Conservation (phyloP, 2,797 vertebrate species). For the Coregonus ussuriensis region DNA sequence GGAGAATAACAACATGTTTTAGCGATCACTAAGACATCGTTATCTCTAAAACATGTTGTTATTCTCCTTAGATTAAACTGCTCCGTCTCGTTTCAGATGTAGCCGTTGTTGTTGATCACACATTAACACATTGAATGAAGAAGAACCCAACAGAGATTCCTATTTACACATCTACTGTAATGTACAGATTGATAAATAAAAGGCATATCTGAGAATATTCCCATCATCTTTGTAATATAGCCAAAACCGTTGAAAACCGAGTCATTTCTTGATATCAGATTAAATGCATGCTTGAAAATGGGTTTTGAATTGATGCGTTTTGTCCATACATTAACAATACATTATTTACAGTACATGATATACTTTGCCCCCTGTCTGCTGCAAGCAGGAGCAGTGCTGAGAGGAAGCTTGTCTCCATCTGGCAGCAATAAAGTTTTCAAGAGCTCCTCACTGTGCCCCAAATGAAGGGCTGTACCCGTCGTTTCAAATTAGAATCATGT, state of each 20-base stretch:
- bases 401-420: conserved; percentile 85
- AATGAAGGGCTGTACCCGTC: too few species aligned
- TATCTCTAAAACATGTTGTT: too few species aligned
- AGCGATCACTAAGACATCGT: too few species aligned
- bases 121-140: too few species aligned
- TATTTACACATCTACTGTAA: too few species aligned
- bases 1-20: background rate
- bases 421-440: conserved; percentile 89
- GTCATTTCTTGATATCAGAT: conserved; percentile 30
- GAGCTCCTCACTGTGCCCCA: too few species aligned
- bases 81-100: conserved; percentile 42
- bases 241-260: background rate
- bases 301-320: conserved; percentile 47
- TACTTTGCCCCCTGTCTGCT: conserved; percentile 72
- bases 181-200: background rate
- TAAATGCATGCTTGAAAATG: conserved; percentile 20
- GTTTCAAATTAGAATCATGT: too few species aligned
- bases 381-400: conserved; percentile 77
- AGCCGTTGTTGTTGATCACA: conserved; percentile 26
- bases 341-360: conserved; percentile 63
- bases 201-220: conserved; percentile 9
- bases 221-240: background rate
- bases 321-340: conserved; percentile 51
- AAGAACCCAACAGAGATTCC: too few species aligned
- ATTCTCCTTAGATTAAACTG: conserved; percentile 20